Evolutionary conservation across 37 sponge, comb jelly and placozoan genomes (phyloP), one percentile per base, ranked within the genome.

Genomic region (Beroe forskalii): DNA sequence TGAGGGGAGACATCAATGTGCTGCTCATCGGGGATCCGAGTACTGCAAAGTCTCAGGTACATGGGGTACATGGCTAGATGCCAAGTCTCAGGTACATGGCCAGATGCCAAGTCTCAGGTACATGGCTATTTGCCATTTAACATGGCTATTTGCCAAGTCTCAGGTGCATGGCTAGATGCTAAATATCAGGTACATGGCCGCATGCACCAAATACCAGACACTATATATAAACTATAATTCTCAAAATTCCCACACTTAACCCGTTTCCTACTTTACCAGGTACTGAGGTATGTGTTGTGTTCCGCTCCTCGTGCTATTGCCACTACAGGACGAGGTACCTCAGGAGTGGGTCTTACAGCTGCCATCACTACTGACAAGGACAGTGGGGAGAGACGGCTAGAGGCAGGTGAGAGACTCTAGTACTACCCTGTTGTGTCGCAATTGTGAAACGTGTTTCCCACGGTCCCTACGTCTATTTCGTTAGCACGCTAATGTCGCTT

Each of bases 311-410:
- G 97, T 12, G 97, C 99, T 36, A 94, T 98, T n/a, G 93, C 99
- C 32, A 98, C 99, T 30, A 98, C 99, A 41, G 99, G 99, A 9
- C 92, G 99, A 32, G 99, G 99, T 14, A 93, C 97, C 17, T 93
- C 97, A 1, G 99, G 99, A 42, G 99, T 98, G 27, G 99, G 99
- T 63, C 95, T 98, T 23, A 98, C 99, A 41, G 99, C 99, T 67
- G 95, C 99, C 61, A 93, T 98, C 38, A 98, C 99, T 0, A 98
- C 97, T 61, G 99, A 98, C 90, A 41, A 80, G 42, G 86, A 80
- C 86, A 80, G 86, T 80, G 86, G 86, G n/a, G 86, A 80, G 55
- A 80, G 86, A 43, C 12, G 86, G n/a, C 91, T 76, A 31, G 99
- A 98, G 61, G 94, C 99, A 48, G 91, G 94, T 94, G 22, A 44